phyloP scores from a whole-genome alignment of 1,140 invertebrate species.

The Artemia franciscana region DNA sequence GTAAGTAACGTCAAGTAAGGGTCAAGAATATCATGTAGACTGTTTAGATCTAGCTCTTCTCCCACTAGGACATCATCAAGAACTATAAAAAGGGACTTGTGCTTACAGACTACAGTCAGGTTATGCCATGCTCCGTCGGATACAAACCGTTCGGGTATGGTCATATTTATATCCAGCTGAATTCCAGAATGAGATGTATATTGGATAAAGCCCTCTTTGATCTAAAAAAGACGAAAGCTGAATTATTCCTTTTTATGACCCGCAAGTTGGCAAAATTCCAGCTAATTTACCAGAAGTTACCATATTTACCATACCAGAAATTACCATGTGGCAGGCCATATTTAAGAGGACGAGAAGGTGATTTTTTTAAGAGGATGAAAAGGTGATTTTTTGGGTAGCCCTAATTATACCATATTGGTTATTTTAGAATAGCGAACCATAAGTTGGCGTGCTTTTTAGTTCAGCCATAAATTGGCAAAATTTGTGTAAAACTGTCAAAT shows the following conservation, averaged over 20 bases:
- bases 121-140: slow-evolving; percentile 69
- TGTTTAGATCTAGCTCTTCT: slow-evolving; percentile 54
- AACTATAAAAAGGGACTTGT: slow-evolving; percentile 39
- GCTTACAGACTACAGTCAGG: slow-evolving; percentile 36
- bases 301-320: not conserved
- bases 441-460: too few relatives aligned
- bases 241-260: not conserved
- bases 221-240: slow-evolving; percentile 17
- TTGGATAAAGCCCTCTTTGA: slow-evolving; percentile 35
- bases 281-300: not conserved
- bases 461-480: too few relatives aligned
- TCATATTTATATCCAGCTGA: slow-evolving; percentile 47
- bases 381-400: too few relatives aligned
- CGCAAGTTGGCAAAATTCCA: not conserved
- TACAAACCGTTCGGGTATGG: slow-evolving; percentile 22
- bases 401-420: too few relatives aligned
- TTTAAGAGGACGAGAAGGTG: too few relatives aligned
- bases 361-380: too few relatives aligned
- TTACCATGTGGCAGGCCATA: not conserved
- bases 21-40: slow-evolving; percentile 73
- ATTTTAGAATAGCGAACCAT: too few relatives aligned
- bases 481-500: too few relatives aligned
- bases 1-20: slow-evolving; percentile 56
- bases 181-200: slow-evolving; percentile 49
- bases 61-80: slow-evolving; percentile 43